Base-by-base conservation (phyloP, 2,888 invertebrate species). In the Phortica magna region DNA sequence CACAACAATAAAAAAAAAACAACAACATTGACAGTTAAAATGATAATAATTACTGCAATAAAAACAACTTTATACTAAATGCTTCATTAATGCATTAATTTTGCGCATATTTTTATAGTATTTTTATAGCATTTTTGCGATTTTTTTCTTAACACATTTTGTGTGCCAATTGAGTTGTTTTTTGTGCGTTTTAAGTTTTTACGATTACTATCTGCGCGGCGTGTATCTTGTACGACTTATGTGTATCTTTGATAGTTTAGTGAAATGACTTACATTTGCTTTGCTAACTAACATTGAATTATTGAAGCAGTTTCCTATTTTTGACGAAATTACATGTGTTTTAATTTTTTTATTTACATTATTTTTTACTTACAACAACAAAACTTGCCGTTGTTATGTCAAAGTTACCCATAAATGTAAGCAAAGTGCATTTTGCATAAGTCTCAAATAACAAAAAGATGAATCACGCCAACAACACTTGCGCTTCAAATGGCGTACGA, bases 161-260 rank as follows among this genome's bases (percentile, higher is more conserved):
- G 68, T 14, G 68, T 70, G 68, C 59, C 10, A 61, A 77, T 53
- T 78, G 75, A 53, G 59, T 72, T 77, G 73, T 61, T 22, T 5
- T 61, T 5, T 61, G 61, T 61, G 61, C 0, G 61, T 19, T 61
- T 61, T 61, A 7, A 12, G 0, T 61, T 7, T 14, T 55, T n/a
- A n/a, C 55, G 5, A 6, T 59, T 59, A n/a, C 12, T 9, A n/a
- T 55, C 55, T 55, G 31, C 31, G 31, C 31, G 2, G 31, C 31
- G 31, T 31, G 31, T 31, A 31, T 31, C 31, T 31, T 31, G 31
- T 31, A 4, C 31, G 31, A n/a, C n/a, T n/a, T n/a, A n/a, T n/a
- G n/a, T n/a, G n/a, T n/a, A n/a, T n/a, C n/a, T n/a, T n/a, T n/a
- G n/a, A 31, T 31, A 31, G 2, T 31, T 31, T 31, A 31, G 31